phyloP scores from a whole-genome alignment of 2,797 vertebrate species.

The Argyrosomus regius region DNA sequence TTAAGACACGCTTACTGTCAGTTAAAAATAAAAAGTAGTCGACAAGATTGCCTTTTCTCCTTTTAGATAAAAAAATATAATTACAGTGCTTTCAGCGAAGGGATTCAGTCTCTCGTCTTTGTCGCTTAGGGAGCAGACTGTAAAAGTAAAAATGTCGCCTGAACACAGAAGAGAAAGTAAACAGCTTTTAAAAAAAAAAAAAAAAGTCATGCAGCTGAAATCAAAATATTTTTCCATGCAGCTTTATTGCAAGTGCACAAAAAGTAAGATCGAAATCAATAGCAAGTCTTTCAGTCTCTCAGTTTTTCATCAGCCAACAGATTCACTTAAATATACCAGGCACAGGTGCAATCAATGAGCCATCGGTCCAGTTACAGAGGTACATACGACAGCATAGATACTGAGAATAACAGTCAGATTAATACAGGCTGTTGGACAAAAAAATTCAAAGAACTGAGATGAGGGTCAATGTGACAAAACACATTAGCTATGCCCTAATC shows the following conservation, averaged over 20 bases:
- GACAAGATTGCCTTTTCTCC: conserved; percentile 13
- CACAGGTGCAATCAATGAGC: conserved; percentile 35
- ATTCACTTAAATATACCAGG: conserved; percentile 38
- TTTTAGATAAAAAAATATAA: conserved; percentile 10
- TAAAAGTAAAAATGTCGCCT: conserved; percentile 31
- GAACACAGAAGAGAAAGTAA: conserved; percentile 26
- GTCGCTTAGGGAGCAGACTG: neutral
- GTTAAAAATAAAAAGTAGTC: conserved; percentile 22
- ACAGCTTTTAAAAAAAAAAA: conserved; percentile 6
- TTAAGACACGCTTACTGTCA: conserved; percentile 28
- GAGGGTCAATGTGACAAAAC: neutral
- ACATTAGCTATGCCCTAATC: no score
- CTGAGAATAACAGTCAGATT: neutral
- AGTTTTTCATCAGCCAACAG: conserved; percentile 45
- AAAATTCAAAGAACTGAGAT: neutral
- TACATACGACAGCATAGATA: neutral
- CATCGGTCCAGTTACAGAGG: neutral
- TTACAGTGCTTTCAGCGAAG: conserved; percentile 1
- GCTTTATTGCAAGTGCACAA: conserved; percentile 25
- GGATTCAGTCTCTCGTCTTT: conserved; percentile 20
- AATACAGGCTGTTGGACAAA: neutral
- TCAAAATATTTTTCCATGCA: conserved; percentile 33
- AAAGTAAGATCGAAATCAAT: conserved; percentile 57
- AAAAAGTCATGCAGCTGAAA: neutral
- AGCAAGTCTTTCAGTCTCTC: conserved; percentile 28